Base-by-base conservation (phyloP, 2,888 invertebrate species). In the Dexiosoma caninum region DNA sequence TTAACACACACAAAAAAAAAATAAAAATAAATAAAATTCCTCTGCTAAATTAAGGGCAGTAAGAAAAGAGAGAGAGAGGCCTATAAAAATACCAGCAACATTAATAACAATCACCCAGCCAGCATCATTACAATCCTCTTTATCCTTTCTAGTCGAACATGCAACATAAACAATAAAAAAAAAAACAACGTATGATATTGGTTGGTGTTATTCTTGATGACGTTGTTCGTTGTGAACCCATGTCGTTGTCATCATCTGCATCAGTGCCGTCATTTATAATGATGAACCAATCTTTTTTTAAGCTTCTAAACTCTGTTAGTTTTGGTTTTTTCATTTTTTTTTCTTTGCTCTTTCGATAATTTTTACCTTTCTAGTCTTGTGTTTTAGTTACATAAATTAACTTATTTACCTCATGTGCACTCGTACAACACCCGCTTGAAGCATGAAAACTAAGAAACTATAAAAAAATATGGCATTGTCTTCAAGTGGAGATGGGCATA, bases 211-310 rank as follows among this genome's bases (percentile, higher is more conserved):
- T 27, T 46, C 10, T 49, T 49, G 40, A 21, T 23, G 35, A 59
- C 60, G 53, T 37, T 10, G 46, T 67, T n/a, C n/a, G 71, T 51
- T 62, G 69, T 77, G 35, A 46, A 30, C 51, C 76, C 19, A 21
- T 40, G 67, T n/a, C n/a, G n/a, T 72, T 55, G 77, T 66, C 59
- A 74, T 74, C 67, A 71, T 66, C 71, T 57, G 46, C 79, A 79
- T 75, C 70, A 66, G 6, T 57, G 70, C 59, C 70, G 66, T 79
- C 74, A 79, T 66, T 70, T 79, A 75, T 66, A 66, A 79, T 75
- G 74, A 75, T 75, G 64, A 66, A 57, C 70, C 69, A 64, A 75
- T 70, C 55, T 37, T 10, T n/a, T n/a, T n/a, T 57, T 55, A 37
- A 55, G 64, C 30, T 71, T 64, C n/a, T 19, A n/a, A 49, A n/a